These are phyloP conservation scores for Oreocharis arfaki DNA, from an alignment of 2,113 vertebrate species.

Conservation along the genomic window DNA sequence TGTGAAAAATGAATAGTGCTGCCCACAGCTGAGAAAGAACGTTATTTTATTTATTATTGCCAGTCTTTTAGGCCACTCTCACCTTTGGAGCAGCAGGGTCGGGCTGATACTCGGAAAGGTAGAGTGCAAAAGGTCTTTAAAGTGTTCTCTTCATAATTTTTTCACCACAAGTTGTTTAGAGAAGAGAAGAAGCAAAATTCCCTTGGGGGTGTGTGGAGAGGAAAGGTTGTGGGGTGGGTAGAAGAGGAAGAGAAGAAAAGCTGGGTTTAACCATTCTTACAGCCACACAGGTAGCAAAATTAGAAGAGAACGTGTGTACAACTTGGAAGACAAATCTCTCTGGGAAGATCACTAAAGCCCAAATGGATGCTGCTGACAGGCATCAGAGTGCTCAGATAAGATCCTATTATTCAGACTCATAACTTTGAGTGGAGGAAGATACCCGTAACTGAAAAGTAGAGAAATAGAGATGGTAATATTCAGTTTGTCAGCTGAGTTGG, in stretches of 20 bases:
- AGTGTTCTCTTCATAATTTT: neutral
- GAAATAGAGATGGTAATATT: slow-evolving; percentile 52
- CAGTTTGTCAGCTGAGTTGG: slow-evolving; percentile 37
- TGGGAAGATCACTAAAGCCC: slow-evolving; percentile 25
- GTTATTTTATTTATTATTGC: neutral
- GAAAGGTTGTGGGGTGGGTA: neutral
- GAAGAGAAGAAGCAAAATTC: neutral
- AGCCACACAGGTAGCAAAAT: neutral
- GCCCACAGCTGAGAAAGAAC: neutral
- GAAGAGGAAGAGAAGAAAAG: neutral
- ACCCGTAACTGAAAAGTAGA: slow-evolving; percentile 7
- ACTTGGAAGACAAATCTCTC: slow-evolving; percentile 32
- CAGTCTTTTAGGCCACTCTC: neutral
- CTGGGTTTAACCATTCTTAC: neutral
- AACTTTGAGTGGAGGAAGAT: slow-evolving; percentile 37
- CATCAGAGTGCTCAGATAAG: slow-evolving; percentile 37
- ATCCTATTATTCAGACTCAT: slow-evolving; percentile 46
- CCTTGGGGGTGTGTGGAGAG: neutral
- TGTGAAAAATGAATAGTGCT: neutral
- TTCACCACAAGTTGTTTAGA: neutral
- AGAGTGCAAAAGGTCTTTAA: neutral
- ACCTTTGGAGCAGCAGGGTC: neutral
- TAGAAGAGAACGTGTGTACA: neutral
- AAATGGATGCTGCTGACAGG: slow-evolving; percentile 30
- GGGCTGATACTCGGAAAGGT: neutral